A percentile compares a stretch with the other conserved stretches of the same genome.
These are phyloP conservation scores for Hypolimnas misippus DNA, from an alignment of 2,888 invertebrate species.

Conservation along the genomic window DNA sequence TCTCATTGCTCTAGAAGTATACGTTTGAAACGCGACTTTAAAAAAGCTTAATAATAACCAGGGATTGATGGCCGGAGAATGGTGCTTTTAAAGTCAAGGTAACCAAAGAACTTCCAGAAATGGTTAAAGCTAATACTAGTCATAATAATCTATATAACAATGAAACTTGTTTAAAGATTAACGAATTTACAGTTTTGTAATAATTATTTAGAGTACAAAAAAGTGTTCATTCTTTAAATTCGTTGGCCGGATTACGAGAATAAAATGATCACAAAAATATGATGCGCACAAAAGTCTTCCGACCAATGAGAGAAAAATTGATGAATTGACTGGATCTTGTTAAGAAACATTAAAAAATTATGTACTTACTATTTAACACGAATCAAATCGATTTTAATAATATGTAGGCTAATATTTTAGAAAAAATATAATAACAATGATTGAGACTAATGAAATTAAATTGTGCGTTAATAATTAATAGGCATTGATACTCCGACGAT, in stretches of 20 bases:
- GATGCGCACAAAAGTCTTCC: conserved; percentile 20
- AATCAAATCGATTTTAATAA: conserved; percentile 20
- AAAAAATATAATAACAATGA: background rate
- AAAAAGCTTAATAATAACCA: background rate
- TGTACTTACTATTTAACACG: conserved; percentile 6
- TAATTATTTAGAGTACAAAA: conserved; percentile 11
- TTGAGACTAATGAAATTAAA: background rate
- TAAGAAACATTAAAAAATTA: background rate
- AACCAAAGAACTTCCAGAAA: background rate
- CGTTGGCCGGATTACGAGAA: background rate
- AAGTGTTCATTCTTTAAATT: background rate
- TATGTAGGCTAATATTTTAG: background rate
- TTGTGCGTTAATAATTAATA: too few species aligned
- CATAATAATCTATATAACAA: background rate
- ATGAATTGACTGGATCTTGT: background rate
- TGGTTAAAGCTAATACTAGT: background rate
- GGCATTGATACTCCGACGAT: too few species aligned
- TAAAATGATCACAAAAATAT: background rate
- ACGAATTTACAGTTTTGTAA: conserved; percentile 9
- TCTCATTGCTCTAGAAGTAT: background rate
- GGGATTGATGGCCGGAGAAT: background rate
- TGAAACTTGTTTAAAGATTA: background rate
- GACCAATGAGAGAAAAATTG: background rate
- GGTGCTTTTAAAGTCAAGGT: background rate
- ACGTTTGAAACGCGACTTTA: background rate